Evolutionary conservation across 1,140 invertebrate species (phyloP).

Genomic region (Bradysia coprophila): DNA sequence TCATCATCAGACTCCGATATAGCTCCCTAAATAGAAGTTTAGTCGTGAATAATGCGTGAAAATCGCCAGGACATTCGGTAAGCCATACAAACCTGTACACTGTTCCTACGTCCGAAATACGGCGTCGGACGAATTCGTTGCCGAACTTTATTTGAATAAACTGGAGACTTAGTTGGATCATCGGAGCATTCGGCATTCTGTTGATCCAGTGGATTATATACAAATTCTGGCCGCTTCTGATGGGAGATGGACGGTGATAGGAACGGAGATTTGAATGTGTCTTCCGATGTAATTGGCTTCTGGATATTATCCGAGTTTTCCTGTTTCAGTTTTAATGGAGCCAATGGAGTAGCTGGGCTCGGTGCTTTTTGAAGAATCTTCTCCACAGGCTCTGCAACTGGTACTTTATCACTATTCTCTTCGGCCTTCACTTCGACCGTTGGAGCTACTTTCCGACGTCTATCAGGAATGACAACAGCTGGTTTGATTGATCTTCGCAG

Average conservation of each 20-base stretch:
- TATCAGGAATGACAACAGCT: too few species aligned
- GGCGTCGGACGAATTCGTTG: constrained; percentile 14
- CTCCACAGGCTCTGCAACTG: too few species aligned
- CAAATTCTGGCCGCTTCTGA: neutral
- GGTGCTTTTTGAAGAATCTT: too few species aligned
- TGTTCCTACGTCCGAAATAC: constrained; percentile 25
- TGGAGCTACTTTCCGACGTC: too few species aligned
- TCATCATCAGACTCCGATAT: constrained; percentile 28
- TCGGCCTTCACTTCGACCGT: too few species aligned
- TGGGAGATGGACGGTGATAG: neutral
- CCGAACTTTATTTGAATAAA: constrained; percentile 1
- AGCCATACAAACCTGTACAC: constrained; percentile 20
- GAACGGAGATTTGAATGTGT: neutral
- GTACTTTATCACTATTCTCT: too few species aligned
- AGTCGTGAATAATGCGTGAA: constrained; percentile 5
- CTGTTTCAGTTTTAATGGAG: too few species aligned
- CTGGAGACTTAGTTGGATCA: neutral
- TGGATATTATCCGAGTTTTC: too few species aligned
- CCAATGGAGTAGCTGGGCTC: too few species aligned
- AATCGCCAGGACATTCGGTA: constrained; percentile 10
- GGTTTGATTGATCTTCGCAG: too few species aligned
- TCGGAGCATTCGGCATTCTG: neutral
- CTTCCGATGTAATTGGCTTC: too few species aligned
- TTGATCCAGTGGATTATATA: neutral
- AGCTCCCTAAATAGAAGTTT: constrained; percentile 9